Conservation (phyloP, 2,113 vertebrate species). For the Rhabdomys dilectus region DNA sequence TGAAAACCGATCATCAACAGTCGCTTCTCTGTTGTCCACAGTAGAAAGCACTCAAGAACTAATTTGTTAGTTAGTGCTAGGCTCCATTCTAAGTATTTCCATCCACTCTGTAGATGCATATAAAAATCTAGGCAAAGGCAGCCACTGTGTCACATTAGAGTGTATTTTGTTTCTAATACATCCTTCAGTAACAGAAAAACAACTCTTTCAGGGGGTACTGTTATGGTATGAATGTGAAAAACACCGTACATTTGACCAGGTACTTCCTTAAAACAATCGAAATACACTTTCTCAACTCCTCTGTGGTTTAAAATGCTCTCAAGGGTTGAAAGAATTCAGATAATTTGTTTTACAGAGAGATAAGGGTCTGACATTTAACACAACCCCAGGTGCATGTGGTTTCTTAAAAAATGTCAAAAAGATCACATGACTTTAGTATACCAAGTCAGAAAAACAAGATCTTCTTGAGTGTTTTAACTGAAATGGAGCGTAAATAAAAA, state of each 20-base stretch:
- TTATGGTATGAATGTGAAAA: slow-evolving; percentile 81
- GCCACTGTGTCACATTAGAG: slow-evolving; percentile 12
- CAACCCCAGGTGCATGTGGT: slow-evolving; percentile 94
- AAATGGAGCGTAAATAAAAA: slow-evolving; percentile 78
- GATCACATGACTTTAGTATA: slow-evolving; percentile 90
- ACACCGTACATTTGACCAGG: slow-evolving; percentile 75
- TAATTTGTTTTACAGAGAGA: slow-evolving; percentile 87
- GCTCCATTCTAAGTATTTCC: neutral
- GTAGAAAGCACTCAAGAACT: too few relatives aligned
- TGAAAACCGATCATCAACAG: too few relatives aligned
- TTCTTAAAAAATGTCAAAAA: slow-evolving; percentile 93
- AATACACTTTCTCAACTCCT: slow-evolving; percentile 81
- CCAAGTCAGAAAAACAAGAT: slow-evolving; percentile 88
- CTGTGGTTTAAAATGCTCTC: slow-evolving; percentile 88
- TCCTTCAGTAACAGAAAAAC: slow-evolving; percentile 67
- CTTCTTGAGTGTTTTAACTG: slow-evolving; percentile 78
- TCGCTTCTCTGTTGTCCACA: too few relatives aligned
- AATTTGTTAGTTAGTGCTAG: neutral
- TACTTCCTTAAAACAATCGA: slow-evolving; percentile 86
- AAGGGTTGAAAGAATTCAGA: slow-evolving; percentile 86
- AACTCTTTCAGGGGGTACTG: slow-evolving; percentile 74
- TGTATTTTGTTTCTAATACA: slow-evolving; percentile 31
- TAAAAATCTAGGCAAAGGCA: slow-evolving; percentile 25
- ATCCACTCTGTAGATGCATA: slow-evolving; percentile 20
- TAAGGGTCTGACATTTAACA: slow-evolving; percentile 94